These are phyloP conservation scores for Lycopodina hypogea DNA, from an alignment of 37 sponge, comb jelly and placozoan genomes.

Conservation along the genomic window DNA sequence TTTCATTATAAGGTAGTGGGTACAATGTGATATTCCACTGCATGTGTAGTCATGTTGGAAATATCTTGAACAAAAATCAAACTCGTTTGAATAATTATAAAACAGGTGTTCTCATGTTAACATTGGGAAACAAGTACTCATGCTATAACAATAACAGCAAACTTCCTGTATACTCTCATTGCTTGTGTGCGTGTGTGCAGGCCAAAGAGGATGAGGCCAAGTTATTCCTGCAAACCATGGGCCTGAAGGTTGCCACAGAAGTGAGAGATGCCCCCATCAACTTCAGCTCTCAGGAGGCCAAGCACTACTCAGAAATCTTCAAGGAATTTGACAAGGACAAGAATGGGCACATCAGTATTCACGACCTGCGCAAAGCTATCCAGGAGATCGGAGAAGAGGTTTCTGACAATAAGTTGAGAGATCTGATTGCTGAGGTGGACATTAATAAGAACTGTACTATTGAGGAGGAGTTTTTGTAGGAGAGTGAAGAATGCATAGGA, in stretches of 20 bases:
- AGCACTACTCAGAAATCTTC: slow-evolving; percentile 68
- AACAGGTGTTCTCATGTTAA: not conserved
- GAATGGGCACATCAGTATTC: slow-evolving; percentile 88
- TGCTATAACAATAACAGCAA: not conserved
- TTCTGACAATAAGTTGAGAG: slow-evolving; percentile 77
- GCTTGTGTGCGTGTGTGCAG: slow-evolving; percentile 17
- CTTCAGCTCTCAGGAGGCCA: slow-evolving; percentile 75
- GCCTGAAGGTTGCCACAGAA: slow-evolving; percentile 61
- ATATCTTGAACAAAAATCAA: no score
- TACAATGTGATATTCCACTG: no score
- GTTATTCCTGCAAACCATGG: slow-evolving; percentile 80
- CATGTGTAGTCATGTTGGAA: no score
- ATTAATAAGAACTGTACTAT: slow-evolving; percentile 93
- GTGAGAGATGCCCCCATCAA: slow-evolving; percentile 66
- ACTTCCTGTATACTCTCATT: not conserved
- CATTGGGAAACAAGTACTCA: not conserved
- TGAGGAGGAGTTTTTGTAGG: slow-evolving; percentile 95
- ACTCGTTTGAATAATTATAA: not conserved
- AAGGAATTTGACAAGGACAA: slow-evolving; percentile 77
- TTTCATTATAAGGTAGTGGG: no score
- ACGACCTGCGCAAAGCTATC: slow-evolving; percentile 75
- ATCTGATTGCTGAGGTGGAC: slow-evolving; percentile 94
- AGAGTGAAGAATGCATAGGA: slow-evolving; percentile 67
- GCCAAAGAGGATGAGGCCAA: slow-evolving; percentile 55
- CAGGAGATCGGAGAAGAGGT: slow-evolving; percentile 76